These are phyloP conservation scores for Aphaenogaster rudis DNA, from an alignment of 1,140 invertebrate species.

Conservation along the genomic window DNA sequence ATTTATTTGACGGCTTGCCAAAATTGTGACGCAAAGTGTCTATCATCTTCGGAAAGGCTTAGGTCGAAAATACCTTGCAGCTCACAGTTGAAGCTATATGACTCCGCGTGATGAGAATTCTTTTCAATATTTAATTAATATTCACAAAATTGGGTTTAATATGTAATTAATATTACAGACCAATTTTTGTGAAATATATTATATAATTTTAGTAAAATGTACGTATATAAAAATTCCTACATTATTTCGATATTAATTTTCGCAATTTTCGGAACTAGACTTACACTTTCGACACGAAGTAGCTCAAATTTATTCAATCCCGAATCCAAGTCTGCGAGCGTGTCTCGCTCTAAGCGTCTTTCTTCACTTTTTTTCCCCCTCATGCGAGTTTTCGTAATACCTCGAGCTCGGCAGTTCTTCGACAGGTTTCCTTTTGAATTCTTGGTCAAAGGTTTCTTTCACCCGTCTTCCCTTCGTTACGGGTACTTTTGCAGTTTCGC, in stretches of 20 bases:
- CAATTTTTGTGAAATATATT: neutral
- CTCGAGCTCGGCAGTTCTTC: conserved; percentile 39
- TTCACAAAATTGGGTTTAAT: too few relatives aligned
- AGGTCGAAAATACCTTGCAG: neutral
- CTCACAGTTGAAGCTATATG: neutral
- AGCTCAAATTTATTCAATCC: conserved; percentile 9
- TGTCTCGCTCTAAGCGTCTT: neutral
- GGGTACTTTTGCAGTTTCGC: conserved; percentile 28
- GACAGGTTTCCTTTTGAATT: conserved; percentile 73
- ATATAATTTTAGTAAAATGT: neutral
- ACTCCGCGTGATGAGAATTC: neutral
- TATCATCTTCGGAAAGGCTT: neutral
- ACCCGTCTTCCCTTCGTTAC: conserved; percentile 8
- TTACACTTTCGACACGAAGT: conserved; percentile 9
- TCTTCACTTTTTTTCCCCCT: too few relatives aligned
- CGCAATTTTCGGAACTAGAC: neutral
- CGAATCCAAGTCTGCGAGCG: conserved; percentile 1
- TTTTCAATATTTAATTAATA: too few relatives aligned
- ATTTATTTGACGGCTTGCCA: neutral
- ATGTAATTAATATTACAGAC: too few relatives aligned
- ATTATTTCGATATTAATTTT: neutral
- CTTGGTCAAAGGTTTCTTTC: conserved; percentile 60
- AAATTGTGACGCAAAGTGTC: neutral
- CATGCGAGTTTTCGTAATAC: conserved; percentile 62
- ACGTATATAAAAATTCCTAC: neutral